These are phyloP conservation scores for Tanypteryx hageni DNA, from an alignment of 2,888 invertebrate genomes.

Conservation along the genomic window DNA sequence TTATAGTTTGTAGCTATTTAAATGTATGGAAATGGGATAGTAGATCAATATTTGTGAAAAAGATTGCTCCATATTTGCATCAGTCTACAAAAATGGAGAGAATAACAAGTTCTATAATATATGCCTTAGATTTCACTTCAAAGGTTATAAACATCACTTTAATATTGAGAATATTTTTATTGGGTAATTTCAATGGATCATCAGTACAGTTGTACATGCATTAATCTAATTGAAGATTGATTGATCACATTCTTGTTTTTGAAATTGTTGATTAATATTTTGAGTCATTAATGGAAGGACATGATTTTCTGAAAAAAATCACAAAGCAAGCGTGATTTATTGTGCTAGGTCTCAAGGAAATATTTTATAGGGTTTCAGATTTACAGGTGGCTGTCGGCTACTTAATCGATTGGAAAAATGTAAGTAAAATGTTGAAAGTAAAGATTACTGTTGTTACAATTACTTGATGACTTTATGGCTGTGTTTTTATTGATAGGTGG, in stretches of 20 bases:
- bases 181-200: not conserved
- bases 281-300: not conserved
- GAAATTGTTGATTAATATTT: not conserved
- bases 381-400: not conserved
- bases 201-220: not conserved
- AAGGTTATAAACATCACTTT: not conserved
- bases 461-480: too few relatives aligned
- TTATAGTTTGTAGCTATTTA: not conserved
- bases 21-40: not conserved
- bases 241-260: not conserved
- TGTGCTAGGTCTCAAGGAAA: not conserved
- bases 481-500: too few relatives aligned
- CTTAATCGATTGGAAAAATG: not conserved
- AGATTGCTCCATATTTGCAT: not conserved
- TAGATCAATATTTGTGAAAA: not conserved
- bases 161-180: not conserved
- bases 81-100: not conserved
- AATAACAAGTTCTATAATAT: not conserved
- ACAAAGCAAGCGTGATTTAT: too few relatives aligned
- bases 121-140: not conserved
- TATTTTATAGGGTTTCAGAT: not conserved
- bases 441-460: too few relatives aligned
- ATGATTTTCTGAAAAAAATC: not conserved
- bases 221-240: not conserved
- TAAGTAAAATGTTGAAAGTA: too few relatives aligned